Evolutionary conservation across 1,140 invertebrate genomes (phyloP).

Genomic region (Akabosia matsudoensis): DNA sequence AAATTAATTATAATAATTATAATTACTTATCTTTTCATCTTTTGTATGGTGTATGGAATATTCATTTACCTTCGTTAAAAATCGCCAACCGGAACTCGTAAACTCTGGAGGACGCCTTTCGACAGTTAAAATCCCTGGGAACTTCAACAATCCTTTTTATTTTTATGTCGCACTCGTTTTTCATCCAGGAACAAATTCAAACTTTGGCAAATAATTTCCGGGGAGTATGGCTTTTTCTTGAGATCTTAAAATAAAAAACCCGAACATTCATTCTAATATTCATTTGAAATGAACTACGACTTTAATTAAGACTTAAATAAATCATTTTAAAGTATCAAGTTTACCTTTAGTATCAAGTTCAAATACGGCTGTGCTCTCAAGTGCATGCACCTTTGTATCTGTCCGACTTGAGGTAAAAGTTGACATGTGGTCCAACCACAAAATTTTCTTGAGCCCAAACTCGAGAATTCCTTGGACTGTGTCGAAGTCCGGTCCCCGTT

Average conservation of each 20-base stretch:
- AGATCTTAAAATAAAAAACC: too few relatives aligned
- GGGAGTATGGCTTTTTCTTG: conserved; percentile 16
- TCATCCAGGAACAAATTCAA: conserved; percentile 40
- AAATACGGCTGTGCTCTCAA: conserved; percentile 27
- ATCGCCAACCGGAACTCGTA: conserved; percentile 39
- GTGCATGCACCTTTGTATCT: conserved; percentile 43
- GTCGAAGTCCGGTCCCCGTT: conserved; percentile 11
- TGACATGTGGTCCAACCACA: not conserved
- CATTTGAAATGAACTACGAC: not conserved
- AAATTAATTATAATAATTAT: too few relatives aligned
- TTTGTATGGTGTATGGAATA: too few relatives aligned
- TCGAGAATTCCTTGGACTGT: conserved; percentile 44
- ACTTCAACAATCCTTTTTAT: conserved; percentile 40
- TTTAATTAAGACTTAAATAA: not conserved
- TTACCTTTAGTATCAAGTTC: conserved; percentile 15
- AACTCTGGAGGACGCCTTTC: conserved; percentile 31
- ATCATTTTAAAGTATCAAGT: not conserved
- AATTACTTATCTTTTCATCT: too few relatives aligned
- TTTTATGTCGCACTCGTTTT: conserved; percentile 38
- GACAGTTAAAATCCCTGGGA: conserved; percentile 24
- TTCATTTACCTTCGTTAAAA: conserved; percentile 22
- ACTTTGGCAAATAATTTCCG: conserved; percentile 33
- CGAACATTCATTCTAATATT: too few relatives aligned
- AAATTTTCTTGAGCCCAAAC: conserved; percentile 28
- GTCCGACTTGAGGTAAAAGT: conserved; percentile 36